Conservation (phyloP, 1,140 invertebrate genomes). For the Brachionus calyciflorus region DNA sequence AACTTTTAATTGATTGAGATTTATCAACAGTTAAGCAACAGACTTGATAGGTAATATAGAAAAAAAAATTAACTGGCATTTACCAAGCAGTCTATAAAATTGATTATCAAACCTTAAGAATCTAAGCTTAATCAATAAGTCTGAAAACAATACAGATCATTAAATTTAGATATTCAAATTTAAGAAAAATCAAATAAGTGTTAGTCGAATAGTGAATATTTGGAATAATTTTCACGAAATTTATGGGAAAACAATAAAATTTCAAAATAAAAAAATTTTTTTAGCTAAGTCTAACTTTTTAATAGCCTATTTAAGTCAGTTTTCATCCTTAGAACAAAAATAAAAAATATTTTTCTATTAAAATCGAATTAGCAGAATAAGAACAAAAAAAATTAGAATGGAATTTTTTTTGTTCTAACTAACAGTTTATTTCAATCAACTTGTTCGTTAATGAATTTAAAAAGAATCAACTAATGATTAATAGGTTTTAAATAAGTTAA, state of each 20-base stretch:
- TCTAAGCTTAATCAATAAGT: slow-evolving; percentile 6
- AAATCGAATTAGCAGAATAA: too few species aligned
- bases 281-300: too few species aligned
- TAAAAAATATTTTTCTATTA: background rate
- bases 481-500: slow-evolving; percentile 28
- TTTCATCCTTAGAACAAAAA: background rate
- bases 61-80: too few species aligned
- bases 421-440: slow-evolving; percentile 20
- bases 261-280: too few species aligned
- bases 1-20: too few species aligned
- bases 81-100: slow-evolving; percentile 25
- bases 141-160: background rate
- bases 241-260: slow-evolving; percentile 32
- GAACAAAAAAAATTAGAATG: background rate
- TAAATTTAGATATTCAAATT: background rate
- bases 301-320: background rate
- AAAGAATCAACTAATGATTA: background rate
- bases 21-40: background rate
- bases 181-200: slow-evolving; percentile 17
- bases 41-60: too few species aligned
- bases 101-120: slow-evolving; percentile 30
- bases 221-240: too few species aligned
- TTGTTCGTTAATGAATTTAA: background rate
- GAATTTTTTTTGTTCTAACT: background rate
- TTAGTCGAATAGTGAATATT: background rate